A percentile compares a stretch with the other conserved stretches of the same genome.
These are phyloP conservation scores for Ichneumoninae sp. DNA, from an alignment of 2,888 invertebrate genomes.

Conservation along the genomic window DNA sequence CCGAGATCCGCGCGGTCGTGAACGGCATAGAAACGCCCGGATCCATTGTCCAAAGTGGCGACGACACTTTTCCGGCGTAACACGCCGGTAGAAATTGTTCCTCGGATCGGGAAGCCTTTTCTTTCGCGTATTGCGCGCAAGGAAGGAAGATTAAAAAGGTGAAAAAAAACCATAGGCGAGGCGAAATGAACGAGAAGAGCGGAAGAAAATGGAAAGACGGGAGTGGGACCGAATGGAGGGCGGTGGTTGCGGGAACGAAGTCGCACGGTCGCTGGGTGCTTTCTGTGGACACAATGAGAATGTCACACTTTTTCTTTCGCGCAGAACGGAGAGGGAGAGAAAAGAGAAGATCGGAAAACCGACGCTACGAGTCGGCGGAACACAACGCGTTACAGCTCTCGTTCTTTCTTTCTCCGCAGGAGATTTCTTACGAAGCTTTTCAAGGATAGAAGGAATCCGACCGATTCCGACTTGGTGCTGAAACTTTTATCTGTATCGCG, in stretches of 20 bases:
- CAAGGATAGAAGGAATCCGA: slow-evolving; percentile 42
- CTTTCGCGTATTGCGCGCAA: slow-evolving; percentile 29
- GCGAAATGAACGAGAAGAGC: slow-evolving; percentile 62
- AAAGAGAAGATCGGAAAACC: slow-evolving; percentile 53
- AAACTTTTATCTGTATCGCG: slow-evolving; percentile 60
- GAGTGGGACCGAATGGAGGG: slow-evolving; percentile 32
- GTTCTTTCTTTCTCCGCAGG: slow-evolving; percentile 19
- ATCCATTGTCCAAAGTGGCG: slow-evolving; percentile 65
- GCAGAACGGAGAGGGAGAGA: slow-evolving; percentile 3
- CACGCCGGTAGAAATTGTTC: slow-evolving; percentile 52
- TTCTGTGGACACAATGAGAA: slow-evolving; percentile 74
- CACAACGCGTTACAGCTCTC: slow-evolving; percentile 56
- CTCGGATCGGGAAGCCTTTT: slow-evolving; percentile 39
- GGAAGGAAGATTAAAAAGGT: slow-evolving; percentile 64
- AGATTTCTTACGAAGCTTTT: slow-evolving; percentile 45
- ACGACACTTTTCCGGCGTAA: slow-evolving; percentile 61
- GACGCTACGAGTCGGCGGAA: slow-evolving; percentile 40
- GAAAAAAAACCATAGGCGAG: slow-evolving; percentile 37
- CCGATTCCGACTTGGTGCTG: slow-evolving; percentile 40
- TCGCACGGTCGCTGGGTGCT: slow-evolving; percentile 45
- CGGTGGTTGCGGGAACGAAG: slow-evolving; percentile 45
- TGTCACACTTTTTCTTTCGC: slow-evolving; percentile 73
- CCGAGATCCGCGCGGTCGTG: not conserved
- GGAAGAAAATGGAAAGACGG: slow-evolving; percentile 53
- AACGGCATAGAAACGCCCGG: slow-evolving; percentile 33